Conservation (phyloP, 1,140 invertebrate genomes). For the Drosophila setifemur region DNA sequence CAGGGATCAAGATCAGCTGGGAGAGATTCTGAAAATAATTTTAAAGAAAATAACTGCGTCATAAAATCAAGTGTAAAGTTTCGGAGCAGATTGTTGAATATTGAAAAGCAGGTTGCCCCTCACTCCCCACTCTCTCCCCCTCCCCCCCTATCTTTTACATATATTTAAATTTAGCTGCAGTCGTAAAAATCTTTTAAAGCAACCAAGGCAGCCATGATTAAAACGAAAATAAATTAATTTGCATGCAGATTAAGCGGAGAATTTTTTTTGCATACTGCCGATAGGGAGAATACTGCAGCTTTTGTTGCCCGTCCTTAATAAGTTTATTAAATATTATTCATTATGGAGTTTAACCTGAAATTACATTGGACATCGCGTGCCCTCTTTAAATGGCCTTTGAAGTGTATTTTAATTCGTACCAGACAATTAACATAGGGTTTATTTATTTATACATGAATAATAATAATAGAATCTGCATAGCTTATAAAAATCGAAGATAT, state of each 20-base stretch:
- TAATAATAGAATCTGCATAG: too few relatives aligned
- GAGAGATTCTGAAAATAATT: not conserved
- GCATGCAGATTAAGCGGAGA: constrained; percentile 7
- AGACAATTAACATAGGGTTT: too few relatives aligned
- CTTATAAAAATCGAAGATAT: too few relatives aligned
- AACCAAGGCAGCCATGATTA: constrained; percentile 10
- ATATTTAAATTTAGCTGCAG: constrained; percentile 16
- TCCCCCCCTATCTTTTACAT: too few relatives aligned
- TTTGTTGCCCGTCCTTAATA: constrained; percentile 1
- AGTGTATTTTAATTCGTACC: too few relatives aligned
- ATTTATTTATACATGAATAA: too few relatives aligned
- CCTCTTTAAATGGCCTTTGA: not conserved
- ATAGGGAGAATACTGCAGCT: not conserved
- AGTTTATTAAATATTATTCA: constrained; percentile 30
- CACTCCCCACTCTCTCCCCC: too few relatives aligned
- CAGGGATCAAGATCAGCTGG: constrained; percentile 1
- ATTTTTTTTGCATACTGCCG: constrained; percentile 15
- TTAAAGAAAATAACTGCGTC: too few relatives aligned
- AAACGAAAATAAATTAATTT: constrained; percentile 43
- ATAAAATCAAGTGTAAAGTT: too few relatives aligned
- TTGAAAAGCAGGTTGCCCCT: too few relatives aligned
- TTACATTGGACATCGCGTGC: constrained; percentile 1
- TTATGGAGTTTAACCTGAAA: constrained; percentile 45
- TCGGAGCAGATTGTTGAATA: too few relatives aligned
- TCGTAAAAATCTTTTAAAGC: constrained; percentile 13